A percentile compares a stretch with the other conserved stretches of the same genome.
phyloP scores from a whole-genome alignment of 23 tunicate species.

The Botrylloides violaceus region DNA sequence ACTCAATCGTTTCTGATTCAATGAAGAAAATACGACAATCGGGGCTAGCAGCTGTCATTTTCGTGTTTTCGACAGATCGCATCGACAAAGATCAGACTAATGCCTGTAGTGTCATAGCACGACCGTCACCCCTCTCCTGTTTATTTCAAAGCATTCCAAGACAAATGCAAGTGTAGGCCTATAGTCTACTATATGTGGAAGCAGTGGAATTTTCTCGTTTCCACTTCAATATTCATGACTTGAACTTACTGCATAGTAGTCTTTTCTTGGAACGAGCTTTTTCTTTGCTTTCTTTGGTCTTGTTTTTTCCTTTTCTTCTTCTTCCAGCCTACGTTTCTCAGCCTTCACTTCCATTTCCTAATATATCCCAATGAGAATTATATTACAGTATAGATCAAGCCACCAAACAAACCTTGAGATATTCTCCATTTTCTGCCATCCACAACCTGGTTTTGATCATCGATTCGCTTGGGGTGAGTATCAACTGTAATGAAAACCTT shows the following conservation, averaged over 20 bases:
- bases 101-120: no score
- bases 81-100: no score
- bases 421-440: constrained; percentile 76
- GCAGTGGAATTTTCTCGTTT: no score
- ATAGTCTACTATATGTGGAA: no score
- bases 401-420: constrained; percentile 34
- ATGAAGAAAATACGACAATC: no score
- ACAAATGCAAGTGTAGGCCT: no score
- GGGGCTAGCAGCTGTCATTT: no score
- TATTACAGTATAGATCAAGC: neutral
- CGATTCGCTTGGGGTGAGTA: constrained; percentile 48
- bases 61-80: no score
- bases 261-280: constrained; percentile 29
- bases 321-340: constrained; percentile 30
- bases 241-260: constrained; percentile 50
- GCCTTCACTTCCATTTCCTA: constrained; percentile 64
- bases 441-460: constrained; percentile 64
- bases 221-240: no score
- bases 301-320: constrained; percentile 48
- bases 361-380: neutral
- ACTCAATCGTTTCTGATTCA: no score
- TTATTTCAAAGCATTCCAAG: no score
- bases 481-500: constrained; percentile 29
- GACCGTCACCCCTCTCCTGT: no score
- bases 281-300: constrained; percentile 13